Evolutionary conservation across 2,888 invertebrate species (phyloP), one percentile per base, ranked within the genome.

Genomic region (Tenthredo distinguenda): DNA sequence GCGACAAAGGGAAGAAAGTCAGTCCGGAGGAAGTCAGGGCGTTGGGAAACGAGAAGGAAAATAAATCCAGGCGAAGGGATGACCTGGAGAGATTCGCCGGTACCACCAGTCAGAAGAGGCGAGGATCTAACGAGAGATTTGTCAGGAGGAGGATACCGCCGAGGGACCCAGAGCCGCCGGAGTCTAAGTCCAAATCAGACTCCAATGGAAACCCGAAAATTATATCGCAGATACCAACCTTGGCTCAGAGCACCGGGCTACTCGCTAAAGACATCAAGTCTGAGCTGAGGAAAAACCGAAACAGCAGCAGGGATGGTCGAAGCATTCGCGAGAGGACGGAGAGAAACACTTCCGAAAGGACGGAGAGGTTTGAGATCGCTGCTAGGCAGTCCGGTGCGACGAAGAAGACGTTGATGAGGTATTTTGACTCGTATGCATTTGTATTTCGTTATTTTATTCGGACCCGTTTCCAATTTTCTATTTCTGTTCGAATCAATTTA

Each of bases 21-120:
- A 90, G 87, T 65, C 88, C 88, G 10, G 90, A 91, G 10, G 89
- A 92, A 47, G 88, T 90, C n/a, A 87, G 89, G 12, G 86, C 89
- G 34, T 84, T 90, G 83, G 90, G 89, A 0, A 87, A 87, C 12
- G 83, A 87, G 15, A 85, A 85, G 65, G 85, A 74, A 31, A 74
- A 62, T 21, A 21, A 62, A 68, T 37, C 74, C 37, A 77, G 50
- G 34, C 34, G 68, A 6, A 34, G 62, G 47, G 84, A 72, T 7
- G 84, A 84, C 2, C 31, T 72, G 18, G 84, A 79, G 6, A 68
- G 84, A 85, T 34, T 86, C 84, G 68, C 58, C 0, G 84, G 86
- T 85, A 84, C 12, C 26, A 12, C 15, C 12, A 50, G 81, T 71
- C 34, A 37, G n/a, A 58, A 72, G 40, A 55, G 26, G 58, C 34